Conservation (phyloP, 2,113 vertebrate genomes). For the Stictonetta naevosa region DNA sequence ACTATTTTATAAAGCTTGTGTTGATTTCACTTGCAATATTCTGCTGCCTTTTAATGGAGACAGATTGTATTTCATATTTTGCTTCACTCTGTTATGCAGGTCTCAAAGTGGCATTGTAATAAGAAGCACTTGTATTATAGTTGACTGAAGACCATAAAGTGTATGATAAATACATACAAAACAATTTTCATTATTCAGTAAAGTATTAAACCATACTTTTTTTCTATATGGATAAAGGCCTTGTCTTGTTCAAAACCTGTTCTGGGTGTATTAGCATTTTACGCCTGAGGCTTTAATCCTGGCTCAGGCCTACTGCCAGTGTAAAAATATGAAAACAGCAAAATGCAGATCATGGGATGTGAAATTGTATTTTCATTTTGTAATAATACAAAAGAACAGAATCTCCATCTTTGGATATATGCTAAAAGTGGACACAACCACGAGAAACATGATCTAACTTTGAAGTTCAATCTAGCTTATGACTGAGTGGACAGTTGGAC, state of each 20-base stretch:
- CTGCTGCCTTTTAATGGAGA: constrained; percentile 32
- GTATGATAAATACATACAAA: not conserved
- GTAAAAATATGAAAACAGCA: not conserved
- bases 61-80: constrained; percentile 19
- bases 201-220: not conserved
- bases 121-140: not conserved
- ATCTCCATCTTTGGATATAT: not conserved
- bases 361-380: not conserved
- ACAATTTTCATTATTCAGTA: not conserved
- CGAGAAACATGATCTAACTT: not conserved
- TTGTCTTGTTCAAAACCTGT: not conserved
- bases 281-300: not conserved
- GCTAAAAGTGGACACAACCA: not conserved
- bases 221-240: not conserved
- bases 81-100: not conserved
- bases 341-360: not conserved
- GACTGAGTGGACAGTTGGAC: not conserved
- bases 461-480: not conserved
- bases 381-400: not conserved
- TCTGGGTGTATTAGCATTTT: not conserved
- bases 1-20: constrained; percentile 25
- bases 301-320: not conserved
- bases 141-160: not conserved
- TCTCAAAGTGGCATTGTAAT: not conserved
- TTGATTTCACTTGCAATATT: constrained; percentile 39